phyloP scores from a whole-genome alignment of 1,140 invertebrate genomes.

The Atopsyche davidsoni region DNA sequence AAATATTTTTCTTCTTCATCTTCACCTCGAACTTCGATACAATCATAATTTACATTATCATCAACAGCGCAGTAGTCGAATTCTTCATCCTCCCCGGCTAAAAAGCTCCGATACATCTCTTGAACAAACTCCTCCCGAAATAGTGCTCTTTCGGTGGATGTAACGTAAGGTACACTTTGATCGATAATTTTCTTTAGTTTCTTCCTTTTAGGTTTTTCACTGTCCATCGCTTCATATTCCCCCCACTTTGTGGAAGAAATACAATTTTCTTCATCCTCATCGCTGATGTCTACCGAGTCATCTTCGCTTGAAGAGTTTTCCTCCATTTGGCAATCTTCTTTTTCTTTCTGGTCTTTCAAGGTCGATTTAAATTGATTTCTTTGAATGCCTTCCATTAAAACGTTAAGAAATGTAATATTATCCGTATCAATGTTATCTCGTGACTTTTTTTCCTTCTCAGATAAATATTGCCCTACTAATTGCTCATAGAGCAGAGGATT shows the following conservation, averaged over 20 bases:
- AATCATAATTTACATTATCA: constrained; percentile 73
- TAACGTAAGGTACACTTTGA: constrained; percentile 41
- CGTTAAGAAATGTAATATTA: constrained; percentile 59
- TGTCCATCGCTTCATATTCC: constrained; percentile 42
- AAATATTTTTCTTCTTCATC: constrained; percentile 89
- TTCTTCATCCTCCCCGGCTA: constrained; percentile 74
- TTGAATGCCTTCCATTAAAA: constrained; percentile 64
- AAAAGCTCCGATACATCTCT: constrained; percentile 82
- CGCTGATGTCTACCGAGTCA: constrained; percentile 7
- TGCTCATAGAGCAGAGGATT: constrained; percentile 87
- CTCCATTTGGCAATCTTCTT: constrained; percentile 48
- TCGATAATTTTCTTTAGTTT: constrained; percentile 30
- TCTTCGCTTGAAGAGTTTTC: constrained; percentile 41
- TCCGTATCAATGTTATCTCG: constrained; percentile 55
- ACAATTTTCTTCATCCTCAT: constrained; percentile 12
- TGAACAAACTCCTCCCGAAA: constrained; percentile 77
- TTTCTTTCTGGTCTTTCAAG: constrained; percentile 57
- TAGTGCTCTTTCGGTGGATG: constrained; percentile 55
- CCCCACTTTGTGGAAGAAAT: constrained; percentile 39
- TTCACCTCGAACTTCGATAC: constrained; percentile 57
- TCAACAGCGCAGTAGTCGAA: constrained; percentile 79
- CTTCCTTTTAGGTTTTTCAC: constrained; percentile 33
- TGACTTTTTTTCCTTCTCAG: constrained; percentile 63
- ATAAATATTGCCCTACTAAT: constrained; percentile 77
- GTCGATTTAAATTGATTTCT: constrained; percentile 56